Percentiles rank a stretch among this genome's conserved stretches.
Conservation (phyloP, 2,113 vertebrate species). For the Toxotes chatareus region DNA sequence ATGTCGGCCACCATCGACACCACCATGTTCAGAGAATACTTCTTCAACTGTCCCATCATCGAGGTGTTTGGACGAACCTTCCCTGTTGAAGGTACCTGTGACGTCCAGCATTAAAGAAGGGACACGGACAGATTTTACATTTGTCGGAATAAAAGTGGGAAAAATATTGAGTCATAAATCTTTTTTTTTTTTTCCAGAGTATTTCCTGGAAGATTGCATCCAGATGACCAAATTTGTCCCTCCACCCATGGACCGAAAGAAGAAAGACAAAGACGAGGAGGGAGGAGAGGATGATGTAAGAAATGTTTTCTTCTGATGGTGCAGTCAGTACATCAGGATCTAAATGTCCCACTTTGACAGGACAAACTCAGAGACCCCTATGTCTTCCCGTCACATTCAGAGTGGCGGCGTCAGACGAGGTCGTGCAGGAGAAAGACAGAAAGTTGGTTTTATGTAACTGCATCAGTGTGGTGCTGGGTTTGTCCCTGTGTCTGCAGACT, state of each 20-base stretch:
- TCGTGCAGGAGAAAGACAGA: too few relatives aligned
- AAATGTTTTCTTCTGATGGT: not conserved
- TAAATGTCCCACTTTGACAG: not conserved
- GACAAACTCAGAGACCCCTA: too few relatives aligned
- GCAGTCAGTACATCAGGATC: not conserved
- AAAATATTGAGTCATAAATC: too few relatives aligned
- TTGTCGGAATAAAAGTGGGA: too few relatives aligned
- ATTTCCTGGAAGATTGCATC: constrained; percentile 96
- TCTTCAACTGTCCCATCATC: constrained; percentile 93
- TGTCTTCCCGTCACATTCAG: too few relatives aligned
- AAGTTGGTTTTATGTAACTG: too few relatives aligned
- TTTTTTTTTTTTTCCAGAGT: constrained; percentile 82
- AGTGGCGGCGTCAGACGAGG: too few relatives aligned
- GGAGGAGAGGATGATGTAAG: constrained; percentile 91
- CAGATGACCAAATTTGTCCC: constrained; percentile 96
- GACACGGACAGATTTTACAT: too few relatives aligned
- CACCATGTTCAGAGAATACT: constrained; percentile 96
- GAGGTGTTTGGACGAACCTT: constrained; percentile 95
- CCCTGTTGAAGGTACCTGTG: constrained; percentile 89
- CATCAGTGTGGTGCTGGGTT: not conserved
- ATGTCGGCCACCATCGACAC: constrained; percentile 99
- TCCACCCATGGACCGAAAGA: constrained; percentile 93
- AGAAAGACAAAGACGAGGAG: constrained; percentile 95
- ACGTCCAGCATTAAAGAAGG: not conserved
- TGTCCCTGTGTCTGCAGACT: constrained; percentile 76